Evolutionary conservation across 2,113 vertebrate genomes (phyloP), one percentile per base, ranked within the genome.

Genomic region (Petroica traversi): DNA sequence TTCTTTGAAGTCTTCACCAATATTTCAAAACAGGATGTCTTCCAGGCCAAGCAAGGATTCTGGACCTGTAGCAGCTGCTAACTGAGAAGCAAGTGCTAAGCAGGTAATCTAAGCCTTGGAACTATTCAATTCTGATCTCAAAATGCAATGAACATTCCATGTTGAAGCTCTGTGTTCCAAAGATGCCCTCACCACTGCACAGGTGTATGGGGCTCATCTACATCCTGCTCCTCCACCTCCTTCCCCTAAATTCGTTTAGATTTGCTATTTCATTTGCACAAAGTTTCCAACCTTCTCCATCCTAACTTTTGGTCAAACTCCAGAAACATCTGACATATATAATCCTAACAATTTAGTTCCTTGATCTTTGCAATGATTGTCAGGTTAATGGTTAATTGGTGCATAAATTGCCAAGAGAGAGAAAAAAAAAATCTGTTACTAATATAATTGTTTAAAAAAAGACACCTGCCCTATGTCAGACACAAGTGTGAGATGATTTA

Each of bases 171-270:
- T 64, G n/a, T 52, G 25, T 31, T 80, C 62, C 40, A 85, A 57
- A 88, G 43, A 38, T 5, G 4, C 11, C 6, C 20, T 74, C 33
- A 46, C 19, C 25, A 54, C 23, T 1, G 1, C 6, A 51, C 0
- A 0, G 34, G 4, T 58, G 6, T 25, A 13, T 31, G 13, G 40
- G 54, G n/a, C 13, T 80, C 24, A 43, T 77, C 48, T 76, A 10
- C 14, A 31, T 22, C 36, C 41, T 49, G 11, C 45, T 59, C 3
- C 23, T 89, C 45, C n/a, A 13, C 16, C 13, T 91, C 24, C 49
- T 55, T 22, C 26, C 14, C 13, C 40, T 55, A 41, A 82, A 43
- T 6, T 3, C 2, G 17, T 83, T 85, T 8, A 14, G 31, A 48
- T 24, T 57, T 73, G 20, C 12, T 51, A 5, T 80, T 80, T 69